Evolutionary conservation across 2,888 invertebrate genomes (phyloP), one percentile per base, ranked within the genome.

Genomic region (Agrochola circellaris): DNA sequence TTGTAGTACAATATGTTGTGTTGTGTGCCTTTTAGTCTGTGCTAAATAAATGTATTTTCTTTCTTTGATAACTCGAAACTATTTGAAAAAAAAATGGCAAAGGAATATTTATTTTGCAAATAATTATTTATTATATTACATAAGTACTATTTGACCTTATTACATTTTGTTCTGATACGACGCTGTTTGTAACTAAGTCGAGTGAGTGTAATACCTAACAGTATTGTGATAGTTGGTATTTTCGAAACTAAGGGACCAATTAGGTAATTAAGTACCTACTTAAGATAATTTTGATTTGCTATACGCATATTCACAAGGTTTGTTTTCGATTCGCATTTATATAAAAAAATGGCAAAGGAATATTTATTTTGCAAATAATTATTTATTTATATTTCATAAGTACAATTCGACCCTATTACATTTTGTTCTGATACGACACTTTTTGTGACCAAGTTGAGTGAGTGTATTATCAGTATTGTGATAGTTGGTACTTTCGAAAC

Each of bases 281-380:
- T 75, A 45, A 54, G 60, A 56, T 79, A 60, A 73, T 48, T 64
- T 20, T 67, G n/a, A 73, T 79, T 68, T 69, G 68, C 56, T 34
- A 1, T 34, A 34, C 17, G 58, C 62, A 62, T 62, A 61, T 66
- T n/a, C 58, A 54, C 15, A 64, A 84, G 23, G 64, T 73, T 67
- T 71, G 34, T 68, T 74, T 75, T 68, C 30, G 64, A 83, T 82
- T 75, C 51, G 72, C 82, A 83, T 76, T 86, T 83, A 86, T 74
- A n/a, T 76, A 66, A 69, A 71, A 70, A 69, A 56, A 38, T 23
- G 60, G 73, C 73, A 67, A 71, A 34, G 26, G 34, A 61, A 64
- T 78, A 74, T 86, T 69, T 62, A 76, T 85, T 34, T 61, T 68
- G 23, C 42, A 70, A 38, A 45, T 51, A 54, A 62, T 60, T 56